These are phyloP conservation scores for Hirtodrosophila alboralis DNA, from an alignment of 2,888 invertebrate species.

Conservation along the genomic window DNA sequence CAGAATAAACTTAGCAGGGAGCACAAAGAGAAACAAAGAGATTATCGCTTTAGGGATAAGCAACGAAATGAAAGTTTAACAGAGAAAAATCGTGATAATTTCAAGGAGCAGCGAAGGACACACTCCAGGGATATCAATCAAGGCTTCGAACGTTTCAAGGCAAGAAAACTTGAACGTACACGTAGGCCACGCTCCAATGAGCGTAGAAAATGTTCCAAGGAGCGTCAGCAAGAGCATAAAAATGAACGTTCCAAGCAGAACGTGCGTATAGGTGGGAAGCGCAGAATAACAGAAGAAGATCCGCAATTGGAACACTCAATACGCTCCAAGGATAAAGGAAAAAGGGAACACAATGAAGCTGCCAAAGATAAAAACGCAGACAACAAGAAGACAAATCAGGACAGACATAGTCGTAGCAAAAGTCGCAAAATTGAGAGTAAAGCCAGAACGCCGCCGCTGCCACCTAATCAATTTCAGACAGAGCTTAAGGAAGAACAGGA, in stretches of 20 bases:
- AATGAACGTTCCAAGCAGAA: constrained; percentile 8
- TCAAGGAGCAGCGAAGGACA: constrained; percentile 9
- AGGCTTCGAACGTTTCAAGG: constrained; percentile 4
- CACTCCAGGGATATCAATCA: constrained; percentile 13
- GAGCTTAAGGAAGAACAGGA: background rate
- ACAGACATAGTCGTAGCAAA: constrained; percentile 27
- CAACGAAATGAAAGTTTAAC: too few relatives aligned
- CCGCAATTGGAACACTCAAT: too few relatives aligned
- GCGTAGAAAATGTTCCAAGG: constrained; percentile 4
- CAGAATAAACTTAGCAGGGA: constrained; percentile 3
- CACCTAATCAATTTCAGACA: constrained; percentile 10
- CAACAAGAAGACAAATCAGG: constrained; percentile 2
- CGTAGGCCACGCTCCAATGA: too few relatives aligned
- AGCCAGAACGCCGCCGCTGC: constrained; percentile 44
- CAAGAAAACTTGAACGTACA: background rate
- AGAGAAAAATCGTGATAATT: constrained; percentile 7
- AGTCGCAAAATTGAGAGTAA: constrained; percentile 22
- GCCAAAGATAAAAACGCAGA: background rate
- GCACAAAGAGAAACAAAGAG: constrained; percentile 12
- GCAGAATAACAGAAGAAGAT: too few relatives aligned
- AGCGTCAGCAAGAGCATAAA: background rate
- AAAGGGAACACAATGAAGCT: too few relatives aligned
- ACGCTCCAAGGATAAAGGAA: background rate
- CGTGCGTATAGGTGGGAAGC: too few relatives aligned
- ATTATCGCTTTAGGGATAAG: too few relatives aligned